A percentile compares a stretch with the other conserved stretches of the same genome.
These are phyloP conservation scores for Harpagus bidentatus DNA, from an alignment of 2,113 vertebrate genomes.

Conservation along the genomic window DNA sequence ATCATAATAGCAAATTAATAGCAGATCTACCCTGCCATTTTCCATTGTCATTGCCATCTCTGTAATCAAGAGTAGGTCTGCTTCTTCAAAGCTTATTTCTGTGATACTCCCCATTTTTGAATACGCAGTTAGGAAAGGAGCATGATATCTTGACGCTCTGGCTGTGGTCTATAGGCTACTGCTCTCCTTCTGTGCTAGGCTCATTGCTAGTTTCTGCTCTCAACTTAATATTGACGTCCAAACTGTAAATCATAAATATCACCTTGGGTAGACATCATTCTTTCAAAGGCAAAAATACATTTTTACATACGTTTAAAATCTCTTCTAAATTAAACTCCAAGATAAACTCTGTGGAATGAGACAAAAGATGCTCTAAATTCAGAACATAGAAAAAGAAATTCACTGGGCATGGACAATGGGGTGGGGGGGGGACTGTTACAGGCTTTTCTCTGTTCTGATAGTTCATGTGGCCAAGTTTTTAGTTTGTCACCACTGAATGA, in stretches of 20 bases:
- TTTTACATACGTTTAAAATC: not conserved
- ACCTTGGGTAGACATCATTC: not conserved
- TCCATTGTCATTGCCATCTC: not conserved
- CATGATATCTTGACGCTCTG: not conserved
- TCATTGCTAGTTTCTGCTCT: not conserved
- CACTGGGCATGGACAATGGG: not conserved
- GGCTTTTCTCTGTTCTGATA: not conserved
- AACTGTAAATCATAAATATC: not conserved
- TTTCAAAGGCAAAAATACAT: not conserved
- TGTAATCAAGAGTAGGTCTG: conserved; percentile 18
- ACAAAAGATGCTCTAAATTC: not conserved
- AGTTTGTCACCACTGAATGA: conserved; percentile 3
- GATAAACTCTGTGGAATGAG: not conserved
- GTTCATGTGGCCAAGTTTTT: not conserved
- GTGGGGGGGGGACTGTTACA: not conserved
- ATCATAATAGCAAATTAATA: conserved; percentile 44
- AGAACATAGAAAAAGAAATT: not conserved
- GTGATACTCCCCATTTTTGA: not conserved
- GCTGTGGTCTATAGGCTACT: not conserved
- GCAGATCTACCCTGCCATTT: conserved; percentile 16
- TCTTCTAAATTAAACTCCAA: not conserved
- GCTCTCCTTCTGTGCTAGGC: not conserved
- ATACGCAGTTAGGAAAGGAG: not conserved
- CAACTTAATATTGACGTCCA: not conserved
- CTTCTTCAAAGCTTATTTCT: conserved; percentile 24